Conservation (phyloP, 2,888 invertebrate genomes). For the Chirona hameri region DNA sequence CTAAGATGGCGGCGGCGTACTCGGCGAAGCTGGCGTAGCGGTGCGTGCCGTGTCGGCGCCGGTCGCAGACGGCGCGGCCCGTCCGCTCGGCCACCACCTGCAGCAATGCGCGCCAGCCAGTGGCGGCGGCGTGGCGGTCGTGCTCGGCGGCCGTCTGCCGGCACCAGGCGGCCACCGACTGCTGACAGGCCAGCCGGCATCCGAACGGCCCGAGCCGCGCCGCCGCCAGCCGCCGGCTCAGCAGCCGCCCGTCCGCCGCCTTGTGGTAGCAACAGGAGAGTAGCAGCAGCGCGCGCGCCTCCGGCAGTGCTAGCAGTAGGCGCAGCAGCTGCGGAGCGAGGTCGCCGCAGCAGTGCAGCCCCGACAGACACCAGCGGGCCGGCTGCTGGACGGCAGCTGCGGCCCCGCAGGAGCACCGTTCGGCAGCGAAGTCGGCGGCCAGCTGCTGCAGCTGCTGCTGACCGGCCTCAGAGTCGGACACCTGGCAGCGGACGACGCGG, state of each 20-base stretch:
- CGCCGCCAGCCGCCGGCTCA: not conserved
- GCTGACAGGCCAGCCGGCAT: slow-evolving; percentile 36
- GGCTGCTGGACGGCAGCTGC: not conserved
- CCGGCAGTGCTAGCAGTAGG: slow-evolving; percentile 32
- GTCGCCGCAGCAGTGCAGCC: slow-evolving; percentile 38
- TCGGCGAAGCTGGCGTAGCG: not conserved
- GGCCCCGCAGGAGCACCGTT: not conserved
- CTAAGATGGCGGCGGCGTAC: not conserved
- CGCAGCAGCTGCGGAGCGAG: slow-evolving; percentile 37
- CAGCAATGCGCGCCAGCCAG: slow-evolving; percentile 36
- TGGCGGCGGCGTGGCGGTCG: slow-evolving; percentile 33
- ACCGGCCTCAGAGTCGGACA: slow-evolving; percentile 33
- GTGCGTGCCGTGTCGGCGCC: not conserved
- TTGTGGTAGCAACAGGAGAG: slow-evolving; percentile 39
- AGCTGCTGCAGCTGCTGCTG: slow-evolving; percentile 28
- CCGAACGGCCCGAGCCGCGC: slow-evolving; percentile 33
- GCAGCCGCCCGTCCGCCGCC: not conserved
- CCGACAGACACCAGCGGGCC: slow-evolving; percentile 29
- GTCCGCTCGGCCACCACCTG: slow-evolving; percentile 13
- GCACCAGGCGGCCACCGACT: slow-evolving; percentile 37
- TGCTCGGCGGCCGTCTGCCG: slow-evolving; percentile 32
- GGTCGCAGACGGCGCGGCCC: not conserved
- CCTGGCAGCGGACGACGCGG: slow-evolving; percentile 30
- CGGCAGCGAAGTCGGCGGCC: slow-evolving; percentile 30
- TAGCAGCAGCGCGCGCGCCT: slow-evolving; percentile 34